Conservation (phyloP, 2,113 vertebrate species). For the Atrichornis clamosus region DNA sequence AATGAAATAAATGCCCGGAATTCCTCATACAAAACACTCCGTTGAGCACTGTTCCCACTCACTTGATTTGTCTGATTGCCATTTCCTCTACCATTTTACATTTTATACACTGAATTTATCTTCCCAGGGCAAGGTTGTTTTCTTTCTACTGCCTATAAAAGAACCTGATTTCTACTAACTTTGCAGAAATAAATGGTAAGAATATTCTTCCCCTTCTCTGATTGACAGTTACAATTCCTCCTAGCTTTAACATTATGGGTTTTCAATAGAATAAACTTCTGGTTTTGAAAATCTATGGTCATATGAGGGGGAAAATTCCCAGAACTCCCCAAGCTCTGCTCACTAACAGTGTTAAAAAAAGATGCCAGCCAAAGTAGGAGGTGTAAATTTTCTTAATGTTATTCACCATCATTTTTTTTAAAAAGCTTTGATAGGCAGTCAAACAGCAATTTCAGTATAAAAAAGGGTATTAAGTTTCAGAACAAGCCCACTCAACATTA, state of each 20-base stretch:
- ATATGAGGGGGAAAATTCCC: conserved; percentile 24
- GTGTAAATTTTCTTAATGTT: conserved; percentile 48
- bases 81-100: neutral
- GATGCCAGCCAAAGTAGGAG: conserved; percentile 55
- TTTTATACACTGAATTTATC: conserved; percentile 17
- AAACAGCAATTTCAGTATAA: conserved; percentile 18
- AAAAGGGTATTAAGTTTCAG: conserved; percentile 17
- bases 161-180: neutral
- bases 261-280: neutral
- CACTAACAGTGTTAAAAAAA: conserved; percentile 47
- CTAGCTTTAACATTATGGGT: neutral
- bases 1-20: conserved; percentile 10
- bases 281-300: conserved; percentile 42
- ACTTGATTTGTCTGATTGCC: conserved; percentile 6
- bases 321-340: conserved; percentile 23
- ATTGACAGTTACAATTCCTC: neutral
- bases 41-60: neutral
- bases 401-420: conserved; percentile 52
- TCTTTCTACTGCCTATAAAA: neutral
- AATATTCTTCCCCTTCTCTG: neutral
- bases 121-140: conserved; percentile 2
- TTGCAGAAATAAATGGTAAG: conserved; percentile 7
- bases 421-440: conserved; percentile 54
- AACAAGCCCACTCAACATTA: conserved; percentile 31
- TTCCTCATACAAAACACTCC: conserved; percentile 11